These are phyloP conservation scores for Periophthalmus modestus DNA, from an alignment of 2,113 vertebrate genomes.

Conservation along the genomic window DNA sequence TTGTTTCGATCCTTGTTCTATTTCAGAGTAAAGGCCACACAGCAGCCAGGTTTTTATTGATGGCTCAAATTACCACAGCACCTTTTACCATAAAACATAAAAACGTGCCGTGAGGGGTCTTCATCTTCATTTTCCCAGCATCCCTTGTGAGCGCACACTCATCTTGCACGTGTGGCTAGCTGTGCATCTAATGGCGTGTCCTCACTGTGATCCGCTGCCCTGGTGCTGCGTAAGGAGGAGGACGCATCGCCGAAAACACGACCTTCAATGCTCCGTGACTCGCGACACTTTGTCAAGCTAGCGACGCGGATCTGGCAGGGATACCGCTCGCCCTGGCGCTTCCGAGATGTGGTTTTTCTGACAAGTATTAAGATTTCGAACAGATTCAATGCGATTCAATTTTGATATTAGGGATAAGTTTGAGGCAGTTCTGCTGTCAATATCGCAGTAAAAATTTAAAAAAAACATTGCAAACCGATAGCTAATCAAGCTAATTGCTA, in stretches of 20 bases:
- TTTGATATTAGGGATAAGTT: too few relatives aligned
- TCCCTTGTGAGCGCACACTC: slow-evolving; percentile 55
- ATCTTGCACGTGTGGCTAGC: slow-evolving; percentile 42
- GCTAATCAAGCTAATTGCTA: too few relatives aligned
- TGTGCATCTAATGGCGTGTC: slow-evolving; percentile 59
- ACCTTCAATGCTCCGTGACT: slow-evolving; percentile 56
- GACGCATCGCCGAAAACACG: slow-evolving; percentile 66
- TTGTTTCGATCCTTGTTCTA: not conserved
- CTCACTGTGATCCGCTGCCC: slow-evolving; percentile 14
- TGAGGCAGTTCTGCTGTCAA: too few relatives aligned
- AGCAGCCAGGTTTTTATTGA: not conserved
- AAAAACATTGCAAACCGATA: too few relatives aligned
- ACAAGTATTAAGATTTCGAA: too few relatives aligned
- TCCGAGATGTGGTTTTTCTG: too few relatives aligned
- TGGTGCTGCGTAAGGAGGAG: slow-evolving; percentile 35
- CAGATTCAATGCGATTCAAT: too few relatives aligned
- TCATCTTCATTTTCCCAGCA: slow-evolving; percentile 55
- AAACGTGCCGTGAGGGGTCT: slow-evolving; percentile 21
- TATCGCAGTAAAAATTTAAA: too few relatives aligned
- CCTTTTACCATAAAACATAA: slow-evolving; percentile 12
- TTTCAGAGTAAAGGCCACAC: not conserved
- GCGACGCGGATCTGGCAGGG: slow-evolving; percentile 47
- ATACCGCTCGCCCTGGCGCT: too few relatives aligned
- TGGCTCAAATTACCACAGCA: not conserved
- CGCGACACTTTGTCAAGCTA: slow-evolving; percentile 54